Percentiles rank a stretch among this genome's conserved stretches.
Conservation (phyloP, 2,113 vertebrate species). For the Tetrax tetrax region DNA sequence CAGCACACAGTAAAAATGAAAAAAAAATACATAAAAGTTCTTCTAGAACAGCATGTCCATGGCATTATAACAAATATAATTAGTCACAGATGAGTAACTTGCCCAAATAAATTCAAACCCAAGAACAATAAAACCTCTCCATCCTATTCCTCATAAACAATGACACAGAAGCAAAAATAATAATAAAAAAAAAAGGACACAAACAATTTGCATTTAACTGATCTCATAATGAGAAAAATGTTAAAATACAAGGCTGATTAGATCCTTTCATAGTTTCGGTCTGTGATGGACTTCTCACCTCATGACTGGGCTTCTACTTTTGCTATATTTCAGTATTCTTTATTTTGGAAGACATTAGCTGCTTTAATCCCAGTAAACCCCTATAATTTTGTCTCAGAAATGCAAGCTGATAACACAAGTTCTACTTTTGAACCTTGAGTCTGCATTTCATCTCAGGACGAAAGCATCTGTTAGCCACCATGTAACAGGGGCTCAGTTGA, state of each 20-base stretch:
- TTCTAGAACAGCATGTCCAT: neutral
- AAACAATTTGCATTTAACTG: neutral
- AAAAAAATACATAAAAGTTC: neutral
- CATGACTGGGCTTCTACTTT: neutral
- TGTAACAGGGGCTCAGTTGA: neutral
- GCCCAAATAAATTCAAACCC: neutral
- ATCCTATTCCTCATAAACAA: neutral
- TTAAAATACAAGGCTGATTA: neutral
- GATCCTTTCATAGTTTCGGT: neutral
- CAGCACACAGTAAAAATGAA: neutral
- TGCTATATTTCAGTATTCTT: neutral
- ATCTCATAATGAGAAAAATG: neutral
- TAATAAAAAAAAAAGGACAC: neutral
- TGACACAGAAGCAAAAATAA: neutral
- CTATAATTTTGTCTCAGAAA: neutral
- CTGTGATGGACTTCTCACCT: neutral
- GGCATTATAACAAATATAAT: neutral
- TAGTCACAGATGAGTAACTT: constrained; percentile 18
- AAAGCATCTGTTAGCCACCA: neutral
- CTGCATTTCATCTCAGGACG: neutral
- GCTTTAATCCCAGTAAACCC: neutral
- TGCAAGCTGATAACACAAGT: neutral
- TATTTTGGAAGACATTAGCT: neutral
- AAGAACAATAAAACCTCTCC: neutral
- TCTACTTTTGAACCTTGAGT: neutral